Conservation (phyloP, 1,140 invertebrate species). For the Brachionus paranguensis region DNA sequence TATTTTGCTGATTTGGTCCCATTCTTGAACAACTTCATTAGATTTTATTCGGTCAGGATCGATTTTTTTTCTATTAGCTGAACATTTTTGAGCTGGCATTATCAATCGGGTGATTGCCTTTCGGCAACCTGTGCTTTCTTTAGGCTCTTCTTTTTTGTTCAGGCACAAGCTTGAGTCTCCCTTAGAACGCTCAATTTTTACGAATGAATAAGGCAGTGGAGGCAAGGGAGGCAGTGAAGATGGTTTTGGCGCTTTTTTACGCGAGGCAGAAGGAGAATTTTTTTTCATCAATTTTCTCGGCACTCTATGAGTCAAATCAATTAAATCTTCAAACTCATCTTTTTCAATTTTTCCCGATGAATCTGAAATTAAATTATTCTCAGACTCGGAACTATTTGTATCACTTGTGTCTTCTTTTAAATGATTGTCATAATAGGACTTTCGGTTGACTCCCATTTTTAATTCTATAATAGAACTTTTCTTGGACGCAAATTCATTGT, state of each 20-base stretch:
- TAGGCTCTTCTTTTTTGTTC: neutral
- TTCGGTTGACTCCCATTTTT: neutral
- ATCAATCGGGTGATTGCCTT: neutral
- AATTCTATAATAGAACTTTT: neutral
- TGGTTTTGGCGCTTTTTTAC: neutral
- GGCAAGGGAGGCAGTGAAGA: neutral
- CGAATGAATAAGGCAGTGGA: slow-evolving; percentile 23
- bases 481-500: neutral
- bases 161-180: neutral
- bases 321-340: slow-evolving; percentile 31
- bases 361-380: neutral
- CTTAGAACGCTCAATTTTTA: neutral
- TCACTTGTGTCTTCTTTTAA: neutral
- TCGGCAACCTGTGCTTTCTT: neutral
- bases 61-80: neutral
- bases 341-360: neutral
- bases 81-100: neutral
- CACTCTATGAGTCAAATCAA: slow-evolving; percentile 22
- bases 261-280: neutral
- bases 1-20: slow-evolving; percentile 39
- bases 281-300: slow-evolving; percentile 12
- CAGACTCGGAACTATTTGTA: neutral
- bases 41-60: neutral
- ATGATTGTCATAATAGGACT: slow-evolving; percentile 15
- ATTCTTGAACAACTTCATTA: slow-evolving; percentile 25